Evolutionary conservation across 92 coral and sea anemone species (phyloP).

Genomic region (Zoanthus sociatus): DNA sequence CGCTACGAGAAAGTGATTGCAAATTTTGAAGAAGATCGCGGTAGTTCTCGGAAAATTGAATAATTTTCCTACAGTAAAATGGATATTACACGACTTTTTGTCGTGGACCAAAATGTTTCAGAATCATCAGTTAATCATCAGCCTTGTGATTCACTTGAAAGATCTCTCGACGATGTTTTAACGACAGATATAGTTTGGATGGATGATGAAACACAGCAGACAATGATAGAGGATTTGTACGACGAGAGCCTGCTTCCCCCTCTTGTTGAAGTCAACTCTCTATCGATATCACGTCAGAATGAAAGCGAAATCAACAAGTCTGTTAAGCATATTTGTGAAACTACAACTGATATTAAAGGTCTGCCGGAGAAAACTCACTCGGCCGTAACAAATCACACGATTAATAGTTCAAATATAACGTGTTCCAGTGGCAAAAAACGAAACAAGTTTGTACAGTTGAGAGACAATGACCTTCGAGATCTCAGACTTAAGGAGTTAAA

Average conservation of each 20-base stretch:
- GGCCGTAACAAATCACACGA: not conserved
- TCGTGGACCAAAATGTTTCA: not conserved
- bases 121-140: not conserved
- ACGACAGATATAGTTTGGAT: not conserved
- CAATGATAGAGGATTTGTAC: slow-evolving; percentile 7
- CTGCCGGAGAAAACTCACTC: not conserved
- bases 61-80: not conserved
- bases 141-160: slow-evolving; percentile 13
- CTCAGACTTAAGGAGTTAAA: slow-evolving; percentile 71
- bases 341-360: not conserved
- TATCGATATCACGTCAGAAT: not conserved
- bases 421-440: not conserved
- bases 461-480: slow-evolving; percentile 62
- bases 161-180: not conserved
- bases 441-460: slow-evolving; percentile 10
- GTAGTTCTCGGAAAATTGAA: not conserved
- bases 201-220: slow-evolving; percentile 36
- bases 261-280: not conserved
- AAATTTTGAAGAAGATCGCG: not conserved
- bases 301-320: not conserved
- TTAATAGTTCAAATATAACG: not conserved
- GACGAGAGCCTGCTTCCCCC: not conserved
- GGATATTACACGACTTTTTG: not conserved
- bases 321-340: not conserved
- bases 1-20: not conserved